Conservation (phyloP, 2,888 invertebrate genomes). For the Malacosoma neustria region DNA sequence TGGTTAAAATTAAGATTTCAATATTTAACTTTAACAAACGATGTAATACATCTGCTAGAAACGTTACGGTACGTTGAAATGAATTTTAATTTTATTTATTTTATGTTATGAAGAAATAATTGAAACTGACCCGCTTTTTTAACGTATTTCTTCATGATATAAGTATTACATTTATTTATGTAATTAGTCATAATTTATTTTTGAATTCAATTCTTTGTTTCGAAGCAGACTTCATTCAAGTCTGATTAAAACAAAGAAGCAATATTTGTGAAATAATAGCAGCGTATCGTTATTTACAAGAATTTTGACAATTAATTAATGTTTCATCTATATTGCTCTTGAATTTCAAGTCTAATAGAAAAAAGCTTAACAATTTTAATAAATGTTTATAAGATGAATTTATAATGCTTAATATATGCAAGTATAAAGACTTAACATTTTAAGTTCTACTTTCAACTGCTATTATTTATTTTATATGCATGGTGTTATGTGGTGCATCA, state of each 20-base stretch:
- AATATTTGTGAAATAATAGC: not conserved
- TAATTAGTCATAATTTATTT: not conserved
- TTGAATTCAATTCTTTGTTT: not conserved
- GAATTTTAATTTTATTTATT: slow-evolving; percentile 19
- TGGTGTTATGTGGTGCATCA: slow-evolving; percentile 69
- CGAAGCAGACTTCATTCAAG: not conserved
- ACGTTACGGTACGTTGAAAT: slow-evolving; percentile 72
- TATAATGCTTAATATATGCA: too few species aligned
- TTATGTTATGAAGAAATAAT: slow-evolving; percentile 68
- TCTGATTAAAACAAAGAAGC: not conserved
- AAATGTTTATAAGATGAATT: too few species aligned
- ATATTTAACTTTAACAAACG: slow-evolving; percentile 80
- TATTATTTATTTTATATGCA: slow-evolving; percentile 30
- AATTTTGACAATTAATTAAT: too few species aligned
- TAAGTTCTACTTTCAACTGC: too few species aligned
- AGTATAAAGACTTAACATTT: too few species aligned
- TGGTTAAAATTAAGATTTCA: slow-evolving; percentile 89
- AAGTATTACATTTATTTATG: slow-evolving; percentile 12
- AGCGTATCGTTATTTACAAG: too few species aligned
- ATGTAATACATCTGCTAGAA: slow-evolving; percentile 80
- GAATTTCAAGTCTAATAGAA: too few species aligned
- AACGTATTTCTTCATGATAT: slow-evolving; percentile 65
- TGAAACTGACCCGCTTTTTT: slow-evolving; percentile 11
- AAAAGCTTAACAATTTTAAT: too few species aligned
- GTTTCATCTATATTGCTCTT: too few species aligned